phyloP scores from a whole-genome alignment of 2,888 invertebrate species.

The Pachycephus smyrnensis region DNA sequence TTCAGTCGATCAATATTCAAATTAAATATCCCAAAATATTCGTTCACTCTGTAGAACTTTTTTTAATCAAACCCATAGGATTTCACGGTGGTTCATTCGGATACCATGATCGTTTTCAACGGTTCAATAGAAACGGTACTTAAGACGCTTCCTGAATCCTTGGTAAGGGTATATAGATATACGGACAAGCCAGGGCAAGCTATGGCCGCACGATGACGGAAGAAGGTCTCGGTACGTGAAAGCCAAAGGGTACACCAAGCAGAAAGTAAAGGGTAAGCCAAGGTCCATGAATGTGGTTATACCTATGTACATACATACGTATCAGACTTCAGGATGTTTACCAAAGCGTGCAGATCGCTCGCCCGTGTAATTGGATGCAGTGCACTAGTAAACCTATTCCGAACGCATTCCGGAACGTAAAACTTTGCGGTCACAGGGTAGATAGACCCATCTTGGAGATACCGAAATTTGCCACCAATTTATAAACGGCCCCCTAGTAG shows the following conservation, averaged over 20 bases:
- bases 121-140: background rate
- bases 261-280: background rate
- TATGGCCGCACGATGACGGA: background rate
- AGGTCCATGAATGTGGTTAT: background rate
- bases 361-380: constrained; percentile 31
- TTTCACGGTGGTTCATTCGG: background rate
- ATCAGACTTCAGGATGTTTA: constrained; percentile 19
- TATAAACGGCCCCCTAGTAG: background rate
- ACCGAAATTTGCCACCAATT: background rate
- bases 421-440: background rate
- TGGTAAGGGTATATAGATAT: background rate
- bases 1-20: background rate
- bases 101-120: background rate
- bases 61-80: background rate
- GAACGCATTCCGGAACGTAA: constrained; percentile 13
- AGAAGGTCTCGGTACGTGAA: background rate
- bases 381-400: constrained; percentile 23
- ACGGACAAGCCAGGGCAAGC: background rate
- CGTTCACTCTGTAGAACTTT: background rate
- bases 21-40: background rate
- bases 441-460: background rate
- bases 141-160: background rate
- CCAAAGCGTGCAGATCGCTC: constrained; percentile 18
- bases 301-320: constrained; percentile 6
- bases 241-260: background rate